Percentiles rank a stretch among this genome's conserved stretches.
These are phyloP conservation scores for Corythaixoides concolor DNA, from an alignment of 2,113 vertebrate species.

Conservation along the genomic window DNA sequence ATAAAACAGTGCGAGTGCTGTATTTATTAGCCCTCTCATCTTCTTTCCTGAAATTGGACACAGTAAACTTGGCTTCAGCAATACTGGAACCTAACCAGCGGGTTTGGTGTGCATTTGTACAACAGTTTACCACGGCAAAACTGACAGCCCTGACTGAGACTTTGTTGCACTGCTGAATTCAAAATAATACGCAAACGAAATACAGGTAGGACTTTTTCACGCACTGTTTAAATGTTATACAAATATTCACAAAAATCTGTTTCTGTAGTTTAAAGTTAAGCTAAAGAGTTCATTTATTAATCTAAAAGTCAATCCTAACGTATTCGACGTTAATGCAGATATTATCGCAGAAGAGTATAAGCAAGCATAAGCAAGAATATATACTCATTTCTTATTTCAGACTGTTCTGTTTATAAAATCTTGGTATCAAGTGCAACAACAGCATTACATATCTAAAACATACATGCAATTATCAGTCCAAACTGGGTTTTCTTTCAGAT, in stretches of 20 bases:
- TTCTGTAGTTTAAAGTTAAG: background rate
- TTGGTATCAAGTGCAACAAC: background rate
- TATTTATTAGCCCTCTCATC: background rate
- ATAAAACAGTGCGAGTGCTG: background rate
- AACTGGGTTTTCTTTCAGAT: background rate
- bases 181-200: background rate
- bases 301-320: background rate
- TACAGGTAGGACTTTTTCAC: background rate
- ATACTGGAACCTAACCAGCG: background rate
- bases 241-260: background rate
- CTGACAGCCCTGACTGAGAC: background rate
- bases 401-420: background rate
- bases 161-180: background rate
- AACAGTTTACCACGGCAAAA: background rate
- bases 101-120: background rate
- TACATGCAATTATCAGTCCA: background rate
- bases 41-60: background rate
- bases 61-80: background rate
- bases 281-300: background rate
- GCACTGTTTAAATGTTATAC: background rate
- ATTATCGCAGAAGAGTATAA: background rate
- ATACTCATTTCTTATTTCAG: background rate
- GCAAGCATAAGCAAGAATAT: background rate
- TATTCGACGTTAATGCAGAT: background rate
- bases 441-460: background rate